A percentile compares a stretch with the other conserved stretches of the same genome.
Conservation (phyloP, 2,797 vertebrate species). For the Otus scops region DNA sequence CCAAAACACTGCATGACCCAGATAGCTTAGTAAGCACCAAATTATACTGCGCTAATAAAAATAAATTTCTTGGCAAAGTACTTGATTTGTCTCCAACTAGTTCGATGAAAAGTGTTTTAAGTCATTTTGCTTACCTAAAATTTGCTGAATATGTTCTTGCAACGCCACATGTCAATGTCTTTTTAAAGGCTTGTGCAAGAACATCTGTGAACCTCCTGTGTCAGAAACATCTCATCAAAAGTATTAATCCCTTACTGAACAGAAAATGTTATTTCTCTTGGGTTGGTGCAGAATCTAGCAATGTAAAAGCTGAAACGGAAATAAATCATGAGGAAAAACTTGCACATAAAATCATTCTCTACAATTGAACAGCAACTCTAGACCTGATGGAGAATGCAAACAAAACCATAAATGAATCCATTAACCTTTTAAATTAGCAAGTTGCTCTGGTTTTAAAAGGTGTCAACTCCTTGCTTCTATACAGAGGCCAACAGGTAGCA, state of each 20-base stretch:
- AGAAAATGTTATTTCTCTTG: background rate
- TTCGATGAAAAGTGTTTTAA: background rate
- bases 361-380: background rate
- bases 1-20: background rate
- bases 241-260: background rate
- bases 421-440: background rate
- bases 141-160: background rate
- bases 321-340: background rate
- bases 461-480: background rate
- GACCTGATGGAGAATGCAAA: background rate
- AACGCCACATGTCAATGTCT: accelerated
- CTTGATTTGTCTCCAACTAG: background rate
- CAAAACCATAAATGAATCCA: background rate
- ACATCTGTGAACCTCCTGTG: background rate
- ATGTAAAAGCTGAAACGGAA: background rate
- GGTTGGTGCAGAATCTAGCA: background rate
- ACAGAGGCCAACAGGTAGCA: background rate
- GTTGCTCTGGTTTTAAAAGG: background rate
- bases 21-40: background rate
- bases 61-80: background rate
- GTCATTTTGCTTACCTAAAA: background rate
- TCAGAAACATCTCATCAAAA: background rate
- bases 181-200: background rate
- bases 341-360: background rate
- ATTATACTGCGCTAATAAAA: background rate